phyloP scores from a whole-genome alignment of 2,113 vertebrate species.

The Spea multiplicata region DNA sequence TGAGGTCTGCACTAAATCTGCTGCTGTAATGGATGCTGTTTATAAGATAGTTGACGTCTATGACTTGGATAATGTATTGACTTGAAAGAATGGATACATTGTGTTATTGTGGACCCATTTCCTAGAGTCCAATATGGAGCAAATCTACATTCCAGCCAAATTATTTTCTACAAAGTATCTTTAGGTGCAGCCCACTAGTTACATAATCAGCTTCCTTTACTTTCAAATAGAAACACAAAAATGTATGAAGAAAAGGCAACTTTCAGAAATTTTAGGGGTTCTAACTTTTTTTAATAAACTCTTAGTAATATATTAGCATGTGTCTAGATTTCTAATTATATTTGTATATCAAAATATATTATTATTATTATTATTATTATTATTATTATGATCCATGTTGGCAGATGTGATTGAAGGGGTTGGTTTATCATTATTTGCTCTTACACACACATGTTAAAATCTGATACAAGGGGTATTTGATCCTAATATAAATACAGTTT shows the following conservation, averaged over 20 bases:
- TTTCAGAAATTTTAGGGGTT: too few relatives aligned
- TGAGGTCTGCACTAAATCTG: slow-evolving; percentile 8
- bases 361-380: too few relatives aligned
- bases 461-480: background rate
- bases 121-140: slow-evolving; percentile 5
- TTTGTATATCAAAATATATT: too few relatives aligned
- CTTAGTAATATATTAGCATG: too few relatives aligned
- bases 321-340: too few relatives aligned
- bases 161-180: slow-evolving; percentile 15
- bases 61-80: slow-evolving; percentile 32
- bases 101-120: slow-evolving; percentile 24
- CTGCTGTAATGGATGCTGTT: slow-evolving; percentile 36
- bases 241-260: too few relatives aligned
- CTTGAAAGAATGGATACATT: slow-evolving; percentile 13
- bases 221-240: too few relatives aligned
- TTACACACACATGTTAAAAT: background rate
- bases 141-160: background rate
- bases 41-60: slow-evolving; percentile 33
- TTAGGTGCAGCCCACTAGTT: background rate
- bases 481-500: slow-evolving; percentile 18
- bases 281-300: too few relatives aligned
- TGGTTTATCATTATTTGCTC: background rate
- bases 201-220: too few relatives aligned
- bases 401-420: too few relatives aligned
- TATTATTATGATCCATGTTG: too few relatives aligned